A percentile compares a stretch with the other conserved stretches of the same genome.
Evolutionary conservation across 2,797 vertebrate genomes (phyloP).

Genomic region (Bovichtus variegatus): DNA sequence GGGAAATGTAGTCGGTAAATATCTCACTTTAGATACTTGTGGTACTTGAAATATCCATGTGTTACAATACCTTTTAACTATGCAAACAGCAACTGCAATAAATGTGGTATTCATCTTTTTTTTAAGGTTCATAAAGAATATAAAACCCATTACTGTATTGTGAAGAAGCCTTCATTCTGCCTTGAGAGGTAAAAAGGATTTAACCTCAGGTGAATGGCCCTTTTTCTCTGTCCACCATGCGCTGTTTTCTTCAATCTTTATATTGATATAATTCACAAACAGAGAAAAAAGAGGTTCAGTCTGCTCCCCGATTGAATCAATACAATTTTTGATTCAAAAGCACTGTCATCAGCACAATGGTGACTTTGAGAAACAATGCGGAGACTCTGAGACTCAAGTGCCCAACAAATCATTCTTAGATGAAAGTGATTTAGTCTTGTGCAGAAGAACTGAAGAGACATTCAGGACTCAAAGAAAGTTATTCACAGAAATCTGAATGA

Average conservation of each 20-base stretch:
- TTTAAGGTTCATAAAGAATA: not conserved
- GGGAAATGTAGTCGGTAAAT: not conserved
- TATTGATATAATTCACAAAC: conserved; percentile 1
- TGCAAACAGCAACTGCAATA: not conserved
- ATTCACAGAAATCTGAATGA: conserved; percentile 30
- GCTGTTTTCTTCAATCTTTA: not conserved
- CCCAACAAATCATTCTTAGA: conserved; percentile 39
- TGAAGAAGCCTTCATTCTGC: not conserved
- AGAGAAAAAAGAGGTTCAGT: not conserved
- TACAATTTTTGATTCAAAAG: conserved; percentile 48
- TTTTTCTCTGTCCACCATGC: not conserved
- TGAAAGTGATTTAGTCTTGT: conserved; percentile 46
- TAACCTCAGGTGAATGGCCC: not conserved
- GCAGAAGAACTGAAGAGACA: conserved; percentile 31
- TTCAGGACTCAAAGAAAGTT: conserved; percentile 48
- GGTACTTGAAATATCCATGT: not conserved
- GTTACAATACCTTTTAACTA: not conserved
- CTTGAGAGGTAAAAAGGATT: conserved; percentile 2
- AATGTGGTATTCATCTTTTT: not conserved
- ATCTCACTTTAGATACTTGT: not conserved
- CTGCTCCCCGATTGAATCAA: conserved; percentile 20
- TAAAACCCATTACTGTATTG: not conserved
- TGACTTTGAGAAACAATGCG: conserved; percentile 29
- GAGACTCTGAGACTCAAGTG: conserved; percentile 22
- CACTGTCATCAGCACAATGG: conserved; percentile 12